Evolutionary conservation across 2,888 invertebrate species (phyloP), one percentile per base, ranked within the genome.

Genomic region (Meghimatium bilineatum): DNA sequence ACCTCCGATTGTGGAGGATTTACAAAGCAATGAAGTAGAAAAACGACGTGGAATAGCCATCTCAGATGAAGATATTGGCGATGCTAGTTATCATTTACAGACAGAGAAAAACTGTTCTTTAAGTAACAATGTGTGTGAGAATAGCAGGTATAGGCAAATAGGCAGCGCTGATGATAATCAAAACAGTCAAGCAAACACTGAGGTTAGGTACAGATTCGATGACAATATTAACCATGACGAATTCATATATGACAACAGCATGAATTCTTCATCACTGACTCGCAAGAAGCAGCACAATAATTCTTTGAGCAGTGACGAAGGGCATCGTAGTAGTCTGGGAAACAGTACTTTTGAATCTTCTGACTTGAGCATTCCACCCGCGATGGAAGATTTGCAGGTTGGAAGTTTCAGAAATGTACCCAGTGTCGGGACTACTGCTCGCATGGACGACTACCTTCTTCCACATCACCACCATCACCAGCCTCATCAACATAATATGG

Each of bases 401-500:
- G 72, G 75, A 34, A 23, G 95, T 17, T 29, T 82, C 23, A 63
- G 82, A 52, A 69, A 52, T n/a, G 76, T n/a, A 69, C 23, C 69
- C 23, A 77, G 56, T 34, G 32, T 20, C 23, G 60, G 52, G 5
- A 66, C 66, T 14, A n/a, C 49, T 56, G 34, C 29, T 56, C 77
- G 29, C 71, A 77, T 56, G 69, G 82, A 76, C 60, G 66, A 77
- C 77, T 67, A 80, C 32, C 83, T 52, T 56, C 79, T 72, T 14
- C 71, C 29, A 20, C 82, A 69, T n/a, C 77, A 77, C 17, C 69
- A 82, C 26, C 69, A 26, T 26, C 82, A 82, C 23, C 71, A 44
- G 5, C 67, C n/a, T 32, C 82, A 38, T 56, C 82, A 82, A n/a
- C 66, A 74, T 66, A 66, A 36, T 26, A n/a, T 83, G 83, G 83